A percentile compares a stretch with the other conserved stretches of the same genome.
Conservation (phyloP, 2,113 vertebrate species). For the Pollimyrus isidori region DNA sequence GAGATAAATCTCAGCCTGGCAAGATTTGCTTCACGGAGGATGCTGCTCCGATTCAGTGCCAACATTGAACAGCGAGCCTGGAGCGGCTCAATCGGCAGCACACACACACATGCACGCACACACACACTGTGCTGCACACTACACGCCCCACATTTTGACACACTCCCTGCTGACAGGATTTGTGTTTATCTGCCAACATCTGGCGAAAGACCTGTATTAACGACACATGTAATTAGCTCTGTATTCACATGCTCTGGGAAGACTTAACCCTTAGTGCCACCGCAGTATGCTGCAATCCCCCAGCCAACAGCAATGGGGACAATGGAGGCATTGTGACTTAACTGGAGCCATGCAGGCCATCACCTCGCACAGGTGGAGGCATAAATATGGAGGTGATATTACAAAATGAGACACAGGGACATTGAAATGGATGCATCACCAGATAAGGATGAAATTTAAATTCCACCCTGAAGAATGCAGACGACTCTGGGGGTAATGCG, state of each 20-base stretch:
- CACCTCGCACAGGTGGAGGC: not conserved
- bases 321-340: not conserved
- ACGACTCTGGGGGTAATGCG: not conserved
- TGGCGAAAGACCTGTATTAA: not conserved
- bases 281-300: not conserved
- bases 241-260: not conserved
- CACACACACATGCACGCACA: not conserved
- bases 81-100: not conserved
- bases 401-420: not conserved
- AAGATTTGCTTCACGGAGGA: not conserved
- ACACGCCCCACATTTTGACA: not conserved
- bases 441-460: not conserved
- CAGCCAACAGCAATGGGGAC: not conserved
- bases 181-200: not conserved
- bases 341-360: not conserved
- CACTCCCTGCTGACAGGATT: not conserved
- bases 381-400: not conserved
- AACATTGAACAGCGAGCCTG: not conserved
- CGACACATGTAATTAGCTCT: not conserved
- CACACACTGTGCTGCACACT: not conserved
- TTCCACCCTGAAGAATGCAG: not conserved
- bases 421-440: not conserved
- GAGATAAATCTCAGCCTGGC: constrained; percentile 18
- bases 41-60: not conserved
- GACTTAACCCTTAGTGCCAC: not conserved